phyloP scores from a whole-genome alignment of 2,113 vertebrate genomes.

The Corythornis cristatus region DNA sequence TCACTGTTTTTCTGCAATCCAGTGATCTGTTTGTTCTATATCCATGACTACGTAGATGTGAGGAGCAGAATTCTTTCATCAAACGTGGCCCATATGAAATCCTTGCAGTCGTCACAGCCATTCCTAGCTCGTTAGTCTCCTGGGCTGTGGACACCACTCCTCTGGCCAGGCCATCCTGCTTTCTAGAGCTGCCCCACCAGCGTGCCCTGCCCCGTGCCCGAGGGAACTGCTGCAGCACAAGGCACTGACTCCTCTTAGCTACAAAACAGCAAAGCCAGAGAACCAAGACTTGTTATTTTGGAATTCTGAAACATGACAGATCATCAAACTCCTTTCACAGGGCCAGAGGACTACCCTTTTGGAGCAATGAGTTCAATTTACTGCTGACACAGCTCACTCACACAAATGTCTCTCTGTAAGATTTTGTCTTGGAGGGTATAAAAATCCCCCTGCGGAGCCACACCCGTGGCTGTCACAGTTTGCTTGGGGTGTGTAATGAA shows the following conservation, averaged over 20 bases:
- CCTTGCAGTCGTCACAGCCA: not conserved
- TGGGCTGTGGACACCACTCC: not conserved
- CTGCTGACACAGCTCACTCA: not conserved
- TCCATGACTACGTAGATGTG: not conserved
- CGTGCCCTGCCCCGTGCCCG: rapidly evolving
- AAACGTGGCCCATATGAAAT: not conserved
- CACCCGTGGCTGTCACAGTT: not conserved
- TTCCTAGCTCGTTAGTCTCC: rapidly evolving
- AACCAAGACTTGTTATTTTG: not conserved
- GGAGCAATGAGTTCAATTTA: not conserved
- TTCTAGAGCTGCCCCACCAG: not conserved
- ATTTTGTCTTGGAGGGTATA: not conserved
- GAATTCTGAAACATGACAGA: not conserved
- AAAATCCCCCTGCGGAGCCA: rapidly evolving
- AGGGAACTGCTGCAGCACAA: not conserved
- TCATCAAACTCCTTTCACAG: not conserved
- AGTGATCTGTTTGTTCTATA: constrained; percentile 38
- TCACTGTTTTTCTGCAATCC: not conserved
- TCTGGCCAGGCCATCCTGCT: not conserved
- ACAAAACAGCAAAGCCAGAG: not conserved
- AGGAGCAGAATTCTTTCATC: not conserved
- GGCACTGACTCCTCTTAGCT: not conserved
- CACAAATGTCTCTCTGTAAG: not conserved
- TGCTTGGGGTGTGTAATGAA: rapidly evolving
- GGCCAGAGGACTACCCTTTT: not conserved